Evolutionary conservation across 2,888 invertebrate genomes (phyloP), one percentile per base, ranked within the genome.

Genomic region (Pyrrhosoma nymphula): DNA sequence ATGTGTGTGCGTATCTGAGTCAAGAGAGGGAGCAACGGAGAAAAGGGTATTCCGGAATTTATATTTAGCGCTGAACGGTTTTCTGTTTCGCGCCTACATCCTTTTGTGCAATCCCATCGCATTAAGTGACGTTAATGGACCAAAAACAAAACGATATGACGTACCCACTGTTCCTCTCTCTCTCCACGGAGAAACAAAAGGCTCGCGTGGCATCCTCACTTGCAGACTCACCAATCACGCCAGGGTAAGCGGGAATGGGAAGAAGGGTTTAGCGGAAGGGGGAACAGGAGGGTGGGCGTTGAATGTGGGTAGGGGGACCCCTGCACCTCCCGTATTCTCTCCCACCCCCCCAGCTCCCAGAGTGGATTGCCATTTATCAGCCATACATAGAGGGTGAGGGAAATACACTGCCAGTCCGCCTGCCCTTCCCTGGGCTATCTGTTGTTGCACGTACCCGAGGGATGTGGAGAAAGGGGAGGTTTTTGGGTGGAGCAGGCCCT

Each of bases 141-240:
- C 93, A 93, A 93, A 75, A 93, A 93, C 93, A 93, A 93, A 93
- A 93, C 93, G 93, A 47, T 93, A 93, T 93, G 93, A 93, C 93
- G 93, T 93, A 26, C n/a, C 69, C 23, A 39, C 35, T 69, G 69
- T 39, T 63, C 91, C 63, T 91, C 91, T 69, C 35, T 82, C 63
- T 39, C 63, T 39, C 82, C 14, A 18, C 63, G 10, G 63, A 39
- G 63, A 93, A 93, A 93, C 93, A 93, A 93, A 93, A 93, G 93
- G n/a, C 93, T 75, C 39, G 39, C 47, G 63, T n/a, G 93, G 93
- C 93, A 60, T 35, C 55, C 89, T 89, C 56, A 89, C 89, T 69
- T 69, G 63, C 93, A 93, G 93, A 93, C 93, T n/a, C 93, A 93
- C 93, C 93, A 93, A 93, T 93, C 93, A 93, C 93, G 47, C 56